phyloP scores from a whole-genome alignment of 2,797 vertebrate species.

The Acrocephalus scirpaceus region DNA sequence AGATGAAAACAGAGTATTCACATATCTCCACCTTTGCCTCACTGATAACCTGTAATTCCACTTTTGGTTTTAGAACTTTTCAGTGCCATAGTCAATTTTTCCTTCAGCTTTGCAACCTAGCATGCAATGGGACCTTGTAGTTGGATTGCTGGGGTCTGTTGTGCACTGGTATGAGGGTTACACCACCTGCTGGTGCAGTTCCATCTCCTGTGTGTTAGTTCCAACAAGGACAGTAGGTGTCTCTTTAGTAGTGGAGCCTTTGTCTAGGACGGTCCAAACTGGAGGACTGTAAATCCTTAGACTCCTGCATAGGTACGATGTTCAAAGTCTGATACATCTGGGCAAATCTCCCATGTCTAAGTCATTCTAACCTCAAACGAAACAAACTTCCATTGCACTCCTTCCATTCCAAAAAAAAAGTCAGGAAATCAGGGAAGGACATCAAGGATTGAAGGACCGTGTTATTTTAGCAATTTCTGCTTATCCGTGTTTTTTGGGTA shows the following conservation, averaged over 20 bases:
- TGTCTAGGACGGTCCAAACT: fast-evolving
- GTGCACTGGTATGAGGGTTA: not conserved
- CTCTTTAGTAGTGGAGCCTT: not conserved
- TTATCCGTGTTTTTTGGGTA: not conserved
- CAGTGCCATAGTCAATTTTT: not conserved
- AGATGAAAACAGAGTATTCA: not conserved
- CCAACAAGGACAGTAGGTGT: not conserved
- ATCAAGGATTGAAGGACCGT: not conserved
- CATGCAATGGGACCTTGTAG: not conserved
- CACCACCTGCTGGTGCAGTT: not conserved
- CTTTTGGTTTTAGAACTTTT: not conserved
- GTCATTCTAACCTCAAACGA: not conserved
- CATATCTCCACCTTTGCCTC: not conserved
- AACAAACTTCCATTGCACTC: not conserved
- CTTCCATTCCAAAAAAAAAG: not conserved
- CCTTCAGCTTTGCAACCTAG: not conserved
- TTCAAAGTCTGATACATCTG: not conserved
- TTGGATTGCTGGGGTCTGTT: not conserved
- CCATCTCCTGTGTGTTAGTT: not conserved
- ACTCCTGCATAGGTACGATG: fast-evolving
- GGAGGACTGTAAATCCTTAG: not conserved
- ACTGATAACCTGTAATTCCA: not conserved
- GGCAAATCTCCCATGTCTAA: not conserved
- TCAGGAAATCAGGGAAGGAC: not conserved
- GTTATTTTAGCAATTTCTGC: not conserved